Evolutionary conservation across 1,140 invertebrate species (phyloP).

Genomic region (Scaptomyza pallida): DNA sequence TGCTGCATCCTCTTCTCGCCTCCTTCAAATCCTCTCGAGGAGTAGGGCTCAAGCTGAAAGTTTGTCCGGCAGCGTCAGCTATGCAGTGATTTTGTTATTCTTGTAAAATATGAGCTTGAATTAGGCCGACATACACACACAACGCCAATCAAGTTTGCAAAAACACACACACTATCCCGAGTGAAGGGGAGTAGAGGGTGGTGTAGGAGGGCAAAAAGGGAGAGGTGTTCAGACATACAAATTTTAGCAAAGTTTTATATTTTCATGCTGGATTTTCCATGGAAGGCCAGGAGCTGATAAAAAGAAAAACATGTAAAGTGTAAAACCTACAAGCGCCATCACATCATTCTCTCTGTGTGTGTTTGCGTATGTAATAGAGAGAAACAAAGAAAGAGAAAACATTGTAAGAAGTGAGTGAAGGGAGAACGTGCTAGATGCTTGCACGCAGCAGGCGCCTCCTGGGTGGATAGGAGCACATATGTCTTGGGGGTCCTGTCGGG

Average conservation of each 20-base stretch:
- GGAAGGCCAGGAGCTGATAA: slow-evolving; percentile 40
- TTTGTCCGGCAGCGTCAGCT: slow-evolving; percentile 55
- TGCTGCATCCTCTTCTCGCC: too few relatives aligned
- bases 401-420: background rate
- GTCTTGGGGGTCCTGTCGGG: slow-evolving; percentile 47
- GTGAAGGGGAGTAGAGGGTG: too few relatives aligned
- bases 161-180: slow-evolving; percentile 17
- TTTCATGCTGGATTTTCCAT: slow-evolving; percentile 47
- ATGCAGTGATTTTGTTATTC: slow-evolving; percentile 78
- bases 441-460: slow-evolving; percentile 2
- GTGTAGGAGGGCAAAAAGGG: too few relatives aligned
- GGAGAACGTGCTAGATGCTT: background rate
- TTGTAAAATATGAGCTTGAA: slow-evolving; percentile 77
- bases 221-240: slow-evolving; percentile 34
- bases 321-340: slow-evolving; percentile 32
- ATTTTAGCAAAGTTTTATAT: slow-evolving; percentile 73
- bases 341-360: slow-evolving; percentile 5
- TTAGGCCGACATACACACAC: slow-evolving; percentile 52
- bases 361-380: background rate
- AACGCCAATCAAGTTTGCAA: slow-evolving; percentile 27
- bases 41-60: slow-evolving; percentile 44
- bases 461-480: slow-evolving; percentile 51
- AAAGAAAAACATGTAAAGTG: slow-evolving; percentile 52
- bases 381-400: slow-evolving; percentile 2
- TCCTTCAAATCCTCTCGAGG: background rate